Evolutionary conservation across 2,888 invertebrate genomes (phyloP), one percentile per base, ranked within the genome.

Genomic region (Drosophila acutilabella): DNA sequence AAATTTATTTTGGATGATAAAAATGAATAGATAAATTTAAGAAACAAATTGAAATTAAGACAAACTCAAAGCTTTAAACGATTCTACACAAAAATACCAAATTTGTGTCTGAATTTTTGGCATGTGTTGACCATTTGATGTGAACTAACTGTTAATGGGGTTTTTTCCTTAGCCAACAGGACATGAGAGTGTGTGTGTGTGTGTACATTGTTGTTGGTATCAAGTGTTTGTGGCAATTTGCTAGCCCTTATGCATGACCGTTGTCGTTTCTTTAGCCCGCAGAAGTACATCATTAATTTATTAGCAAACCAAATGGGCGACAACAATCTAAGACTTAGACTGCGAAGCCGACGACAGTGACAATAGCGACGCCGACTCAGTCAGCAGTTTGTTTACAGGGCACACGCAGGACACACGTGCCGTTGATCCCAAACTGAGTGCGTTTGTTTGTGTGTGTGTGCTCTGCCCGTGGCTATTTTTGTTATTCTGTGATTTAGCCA

Each of bases 251-350:
- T 45, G 42, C 52, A 57, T 57, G 38, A 45, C 40, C 45, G 51
- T 36, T 54, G 59, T 45, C 52, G 41, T 44, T 54, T 66, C 50
- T 16, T 47, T 53, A 44, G 64, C 74, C 78, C 72, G 77, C 78
- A 80, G 66, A 74, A 81, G 82, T 73, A 74, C 82, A 89, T 89
- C 85, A 86, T 89, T 86, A 86, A 86, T 86, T 86, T 86, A 86
- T 86, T 86, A 87, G 89, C 80, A 87, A 86, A 64, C 75, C 85
- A 89, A 86, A 86, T 85, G 84, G 78, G 80, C 75, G 75, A 68
- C 78, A 69, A 74, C 74, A 78, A 74, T 74, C 75, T 36, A 36
- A 70, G 74, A 51, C 51, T 23, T 56, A 36, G 45, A 14, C 44
- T 48, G 42, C 36, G 16, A 47, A 11, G 45, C 23, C 26, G 26